Percentiles rank a stretch among this genome's conserved stretches.
phyloP scores from a whole-genome alignment of 2,113 vertebrate species.

The Corythaeola cristata region DNA sequence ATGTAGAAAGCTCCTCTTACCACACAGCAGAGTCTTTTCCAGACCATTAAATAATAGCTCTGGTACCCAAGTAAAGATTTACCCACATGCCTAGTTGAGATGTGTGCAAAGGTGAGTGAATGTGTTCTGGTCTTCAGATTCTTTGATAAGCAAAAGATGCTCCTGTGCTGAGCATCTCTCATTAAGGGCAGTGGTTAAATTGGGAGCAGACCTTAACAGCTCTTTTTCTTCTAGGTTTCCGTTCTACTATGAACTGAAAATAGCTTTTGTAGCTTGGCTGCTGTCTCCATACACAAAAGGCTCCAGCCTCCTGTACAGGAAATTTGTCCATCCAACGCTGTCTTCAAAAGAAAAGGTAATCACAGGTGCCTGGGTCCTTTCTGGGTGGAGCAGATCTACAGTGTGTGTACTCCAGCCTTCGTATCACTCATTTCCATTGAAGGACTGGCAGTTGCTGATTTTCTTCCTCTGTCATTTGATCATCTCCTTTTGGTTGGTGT shows the following conservation, averaged over 20 bases:
- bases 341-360: slow-evolving; percentile 99
- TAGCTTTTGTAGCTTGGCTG: slow-evolving; percentile 98
- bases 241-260: slow-evolving; percentile 99
- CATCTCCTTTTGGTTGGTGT: not conserved
- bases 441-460: not conserved
- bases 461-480: not conserved
- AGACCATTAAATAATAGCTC: not conserved
- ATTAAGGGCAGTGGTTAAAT: not conserved
- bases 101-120: not conserved
- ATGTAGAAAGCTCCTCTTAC: not conserved
- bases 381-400: not conserved
- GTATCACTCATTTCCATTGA: not conserved
- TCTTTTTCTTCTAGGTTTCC: slow-evolving; percentile 86
- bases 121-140: not conserved
- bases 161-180: not conserved
- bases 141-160: not conserved
- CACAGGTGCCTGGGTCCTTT: not conserved
- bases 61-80: not conserved
- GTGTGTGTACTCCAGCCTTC: not conserved
- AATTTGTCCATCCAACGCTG: slow-evolving; percentile 97
- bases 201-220: not conserved
- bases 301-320: slow-evolving; percentile 96
- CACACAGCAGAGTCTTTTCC: not conserved
- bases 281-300: slow-evolving; percentile 98
- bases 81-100: not conserved